Evolutionary conservation across 2,888 invertebrate species (phyloP).

Genomic region (Metallyticus violacea): DNA sequence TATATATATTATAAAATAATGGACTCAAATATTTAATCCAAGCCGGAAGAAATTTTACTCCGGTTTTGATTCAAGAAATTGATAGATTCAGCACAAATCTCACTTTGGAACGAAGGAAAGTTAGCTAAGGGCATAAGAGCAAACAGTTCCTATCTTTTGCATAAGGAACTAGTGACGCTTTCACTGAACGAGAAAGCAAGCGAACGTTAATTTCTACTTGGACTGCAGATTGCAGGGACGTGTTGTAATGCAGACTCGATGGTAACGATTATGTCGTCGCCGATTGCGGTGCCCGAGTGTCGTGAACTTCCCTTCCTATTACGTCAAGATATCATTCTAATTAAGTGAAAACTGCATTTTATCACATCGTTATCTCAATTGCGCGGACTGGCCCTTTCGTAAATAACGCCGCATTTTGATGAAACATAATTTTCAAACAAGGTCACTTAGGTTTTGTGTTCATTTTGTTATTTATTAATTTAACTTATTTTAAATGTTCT

Average conservation of each 20-base stretch:
- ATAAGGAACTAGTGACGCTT: no score
- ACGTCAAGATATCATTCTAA: neutral
- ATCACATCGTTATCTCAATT: neutral
- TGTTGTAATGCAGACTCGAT: neutral
- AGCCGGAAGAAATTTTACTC: no score
- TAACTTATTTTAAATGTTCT: no score
- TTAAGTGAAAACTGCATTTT: neutral
- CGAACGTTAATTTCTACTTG: neutral
- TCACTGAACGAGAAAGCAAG: neutral
- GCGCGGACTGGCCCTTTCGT: neutral
- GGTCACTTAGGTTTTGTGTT: no score
- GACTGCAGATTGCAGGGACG: neutral
- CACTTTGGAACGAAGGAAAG: neutral
- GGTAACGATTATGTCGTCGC: slow-evolving; percentile 16
- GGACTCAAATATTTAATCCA: no score
- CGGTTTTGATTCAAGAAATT: no score
- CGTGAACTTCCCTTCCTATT: neutral
- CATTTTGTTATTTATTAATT: no score
- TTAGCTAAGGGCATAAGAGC: no score
- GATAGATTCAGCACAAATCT: no score
- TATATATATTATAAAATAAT: no score
- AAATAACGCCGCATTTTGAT: no score
- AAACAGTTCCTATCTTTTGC: neutral
- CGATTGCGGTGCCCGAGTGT: neutral
- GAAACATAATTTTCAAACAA: no score